Evolutionary conservation across 2,797 vertebrate species (phyloP), one percentile per base, ranked within the genome.

Genomic region (Gastrophryne carolinensis): DNA sequence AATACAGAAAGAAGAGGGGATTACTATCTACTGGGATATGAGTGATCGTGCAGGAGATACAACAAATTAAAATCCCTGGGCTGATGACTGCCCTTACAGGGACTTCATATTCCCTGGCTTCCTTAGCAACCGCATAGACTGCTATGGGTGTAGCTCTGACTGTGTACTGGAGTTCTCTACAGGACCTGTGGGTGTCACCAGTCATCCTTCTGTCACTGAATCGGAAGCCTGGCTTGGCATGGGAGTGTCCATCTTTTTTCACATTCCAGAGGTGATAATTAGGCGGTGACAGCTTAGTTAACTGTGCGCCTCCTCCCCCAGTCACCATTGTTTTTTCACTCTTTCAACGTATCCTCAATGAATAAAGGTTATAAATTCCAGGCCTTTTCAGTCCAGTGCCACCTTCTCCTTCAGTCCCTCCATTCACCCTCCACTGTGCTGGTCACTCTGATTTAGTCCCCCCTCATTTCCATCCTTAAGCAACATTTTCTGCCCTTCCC

Each of bases 301-400:
- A 1, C 41, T 23, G 1, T 10, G 5, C 3, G 3, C 37, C 34
- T 17, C 24, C 29, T 12, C 73, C 27, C 37, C 49, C 9, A 10
- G 5, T 9, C 6, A 1, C 13, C 57, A 52, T 77, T 62, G 56
- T 75, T 37, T 29, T 13, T 3, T n/a, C 21, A 6, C 44, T 39
- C 73, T 75, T 54, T 76, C n/a, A 44, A 53, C 54, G n/a, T 58
- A 37, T 27, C 11, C 0, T 23, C 35, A 26, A 44, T 66, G 62
- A 74, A 75, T 75, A 37, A 23, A 4, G 8, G 75, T 71, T 71
- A 71, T 71, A 77, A 71, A 77, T 77, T 65, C 67, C 67, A 62
- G 3, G 15, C 17, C 56, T 27, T 54, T 65, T 50, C 26, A 58
- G 9, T 29, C 15, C 41, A 5, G 62, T 23, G 50, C 26, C 44